Conservation (phyloP, 1,140 invertebrate genomes). For the Pentalonia nigronervosa region DNA sequence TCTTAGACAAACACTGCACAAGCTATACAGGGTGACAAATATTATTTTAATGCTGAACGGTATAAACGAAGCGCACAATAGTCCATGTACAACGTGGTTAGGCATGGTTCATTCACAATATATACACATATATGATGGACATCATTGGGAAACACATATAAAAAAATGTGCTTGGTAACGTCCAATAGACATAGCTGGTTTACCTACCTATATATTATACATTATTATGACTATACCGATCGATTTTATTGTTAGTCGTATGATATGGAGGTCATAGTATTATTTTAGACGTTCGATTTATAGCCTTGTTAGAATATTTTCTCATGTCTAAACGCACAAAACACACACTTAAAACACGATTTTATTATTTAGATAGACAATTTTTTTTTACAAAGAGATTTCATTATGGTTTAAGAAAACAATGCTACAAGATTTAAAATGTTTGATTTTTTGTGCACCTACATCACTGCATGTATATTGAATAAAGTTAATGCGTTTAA, state of each 20-base stretch:
- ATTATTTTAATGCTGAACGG: slow-evolving; percentile 54
- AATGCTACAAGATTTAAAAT: neutral
- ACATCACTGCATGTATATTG: neutral
- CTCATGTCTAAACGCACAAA: slow-evolving; percentile 37
- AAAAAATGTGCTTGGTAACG: slow-evolving; percentile 52
- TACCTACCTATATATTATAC: neutral
- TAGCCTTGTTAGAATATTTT: slow-evolving; percentile 50
- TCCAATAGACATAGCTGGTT: neutral
- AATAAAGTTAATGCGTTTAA: neutral
- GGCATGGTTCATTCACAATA: slow-evolving; percentile 6
- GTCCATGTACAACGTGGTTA: slow-evolving; percentile 17
- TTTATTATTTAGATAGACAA: slow-evolving; percentile 30
- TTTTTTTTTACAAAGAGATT: neutral
- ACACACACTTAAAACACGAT: slow-evolving; percentile 32
- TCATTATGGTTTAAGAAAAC: neutral
- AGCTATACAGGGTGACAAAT: slow-evolving; percentile 53
- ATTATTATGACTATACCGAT: slow-evolving; percentile 51
- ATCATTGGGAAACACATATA: slow-evolving; percentile 10
- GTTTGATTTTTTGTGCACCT: neutral
- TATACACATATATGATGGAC: slow-evolving; percentile 5
- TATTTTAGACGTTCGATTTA: slow-evolving; percentile 45
- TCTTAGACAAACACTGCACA: slow-evolving; percentile 33
- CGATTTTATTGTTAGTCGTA: slow-evolving; percentile 36
- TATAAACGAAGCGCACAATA: slow-evolving; percentile 51
- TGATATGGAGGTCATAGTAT: slow-evolving; percentile 50